Evolutionary conservation across 1,140 invertebrate species (phyloP).

Genomic region (Diploscapter pachys): DNA sequence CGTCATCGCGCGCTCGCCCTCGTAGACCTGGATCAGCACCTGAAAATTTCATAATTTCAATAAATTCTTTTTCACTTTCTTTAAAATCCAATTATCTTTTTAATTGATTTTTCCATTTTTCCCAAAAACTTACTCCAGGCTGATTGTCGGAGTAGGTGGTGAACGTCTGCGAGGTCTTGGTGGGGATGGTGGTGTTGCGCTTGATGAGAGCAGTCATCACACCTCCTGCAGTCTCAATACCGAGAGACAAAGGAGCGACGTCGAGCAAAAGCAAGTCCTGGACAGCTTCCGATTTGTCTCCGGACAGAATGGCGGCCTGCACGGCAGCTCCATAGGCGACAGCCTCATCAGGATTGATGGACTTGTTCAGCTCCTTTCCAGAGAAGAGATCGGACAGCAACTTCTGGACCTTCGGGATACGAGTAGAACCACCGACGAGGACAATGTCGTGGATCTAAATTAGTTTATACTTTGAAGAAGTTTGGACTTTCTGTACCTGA

Average conservation of each 20-base stretch:
- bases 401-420: conserved; percentile 95
- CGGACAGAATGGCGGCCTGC: conserved; percentile 75
- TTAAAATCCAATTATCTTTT: too few relatives aligned
- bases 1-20: conserved; percentile 70
- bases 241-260: conserved; percentile 86
- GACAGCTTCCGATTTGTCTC: conserved; percentile 87
- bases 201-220: conserved; percentile 90
- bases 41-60: too few relatives aligned
- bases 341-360: conserved; percentile 64
- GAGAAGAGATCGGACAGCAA: conserved; percentile 72
- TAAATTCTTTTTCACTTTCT: too few relatives aligned
- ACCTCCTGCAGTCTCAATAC: conserved; percentile 95
- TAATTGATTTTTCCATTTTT: too few relatives aligned
- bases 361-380: conserved; percentile 93
- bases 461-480: conserved; percentile 55
- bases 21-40: conserved; percentile 61
- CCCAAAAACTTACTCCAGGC: background rate
- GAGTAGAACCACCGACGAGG: conserved; percentile 89
- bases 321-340: conserved; percentile 61
- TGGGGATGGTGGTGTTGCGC: conserved; percentile 89
- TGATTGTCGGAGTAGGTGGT: conserved; percentile 75
- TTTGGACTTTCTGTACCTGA: conserved; percentile 77
- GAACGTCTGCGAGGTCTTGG: conserved; percentile 91
- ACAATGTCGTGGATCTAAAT: conserved; percentile 70
- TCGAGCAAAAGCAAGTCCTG: conserved; percentile 86